Evolutionary conservation across 2,113 vertebrate genomes (phyloP), one percentile per base, ranked within the genome.

Genomic region (Stigmatopora nigra): DNA sequence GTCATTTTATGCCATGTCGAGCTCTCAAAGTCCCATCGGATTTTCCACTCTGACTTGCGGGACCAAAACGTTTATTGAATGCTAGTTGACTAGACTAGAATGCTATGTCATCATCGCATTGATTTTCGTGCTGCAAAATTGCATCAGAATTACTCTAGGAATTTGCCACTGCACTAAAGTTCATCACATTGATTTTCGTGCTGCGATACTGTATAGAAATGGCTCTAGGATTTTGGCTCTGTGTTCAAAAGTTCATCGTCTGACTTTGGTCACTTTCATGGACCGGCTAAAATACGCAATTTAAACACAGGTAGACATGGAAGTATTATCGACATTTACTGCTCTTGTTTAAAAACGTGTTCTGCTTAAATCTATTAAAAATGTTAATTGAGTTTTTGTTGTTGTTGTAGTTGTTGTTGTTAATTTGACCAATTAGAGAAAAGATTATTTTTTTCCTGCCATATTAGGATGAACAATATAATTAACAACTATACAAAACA

Each of bases 41-140:
- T 31, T 56, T 56, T 56, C 53, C 53, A 7, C 53, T 31, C 53
- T 56, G 22, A 56, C 53, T 22, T 5, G 53, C 14, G 14, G 25
- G 53, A 22, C 53, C 53, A 56, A 31, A 31, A 56, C 53, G 53
- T 56, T 55, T 31, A 31, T 56, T 31, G 53, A 56, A 56, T 31
- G 53, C 22, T 22, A 56, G 13, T 16, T 13, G 25, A 31, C 53
- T 13, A 31, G 20, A 31, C 22, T 31, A 56, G 22, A 15, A 31
- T 56, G 53, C 13, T 14, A 22, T 56, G 53, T 56, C 53, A 56
- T 56, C 53, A 16, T 13, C 53, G 20, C 13, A 56, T 56, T 14
- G 20, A 56, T 56, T 56, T 31, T 56, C 5, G 20, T 12, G 20
- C 20, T 20, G 13, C 11, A 20, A 31, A 31, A 31, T 31, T 31